These are phyloP conservation scores for Dolichomitus sp. DNA, from an alignment of 2,888 invertebrate species.

Conservation along the genomic window DNA sequence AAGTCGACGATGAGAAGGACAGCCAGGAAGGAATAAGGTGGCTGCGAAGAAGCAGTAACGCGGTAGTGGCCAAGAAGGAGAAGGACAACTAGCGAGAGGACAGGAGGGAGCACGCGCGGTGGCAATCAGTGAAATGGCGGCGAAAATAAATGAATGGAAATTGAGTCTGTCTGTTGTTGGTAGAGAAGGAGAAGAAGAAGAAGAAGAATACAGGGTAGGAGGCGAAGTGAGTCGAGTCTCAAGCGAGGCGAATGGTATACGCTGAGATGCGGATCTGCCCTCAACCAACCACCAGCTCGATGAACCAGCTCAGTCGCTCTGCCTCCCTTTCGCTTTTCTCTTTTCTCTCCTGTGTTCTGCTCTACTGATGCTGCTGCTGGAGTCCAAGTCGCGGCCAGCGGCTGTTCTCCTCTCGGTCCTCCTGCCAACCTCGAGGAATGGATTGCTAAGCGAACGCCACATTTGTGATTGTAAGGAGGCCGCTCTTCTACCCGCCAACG, in stretches of 20 bases:
- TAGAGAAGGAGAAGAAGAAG: slow-evolving; percentile 48
- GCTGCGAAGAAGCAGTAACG: slow-evolving; percentile 29
- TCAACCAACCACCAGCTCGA: slow-evolving; percentile 72
- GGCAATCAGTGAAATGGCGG: slow-evolving; percentile 85
- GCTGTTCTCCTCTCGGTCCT: slow-evolving; percentile 32
- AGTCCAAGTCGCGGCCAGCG: slow-evolving; percentile 42
- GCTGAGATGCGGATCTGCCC: slow-evolving; percentile 64
- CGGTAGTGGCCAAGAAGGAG: slow-evolving; percentile 12
- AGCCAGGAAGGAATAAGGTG: slow-evolving; percentile 41
- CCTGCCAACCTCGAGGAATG: slow-evolving; percentile 78
- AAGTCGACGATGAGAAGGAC: slow-evolving; percentile 52
- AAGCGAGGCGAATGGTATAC: slow-evolving; percentile 63
- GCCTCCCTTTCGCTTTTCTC: slow-evolving; percentile 37
- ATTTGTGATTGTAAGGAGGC: slow-evolving; percentile 82
- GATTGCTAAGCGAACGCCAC: slow-evolving; percentile 79
- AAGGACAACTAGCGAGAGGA: slow-evolving; percentile 34
- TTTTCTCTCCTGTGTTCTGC: slow-evolving; percentile 37
- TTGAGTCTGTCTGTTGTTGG: slow-evolving; percentile 81
- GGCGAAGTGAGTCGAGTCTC: slow-evolving; percentile 63
- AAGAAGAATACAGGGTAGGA: slow-evolving; percentile 60
- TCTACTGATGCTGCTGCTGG: slow-evolving; percentile 26
- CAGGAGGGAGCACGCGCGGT: slow-evolving; percentile 67
- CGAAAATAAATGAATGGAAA: slow-evolving; percentile 85
- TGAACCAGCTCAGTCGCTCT: slow-evolving; percentile 66
- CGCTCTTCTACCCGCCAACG: slow-evolving; percentile 31